These are phyloP conservation scores for Sericinus montela DNA, from an alignment of 2,888 invertebrate genomes.

Conservation along the genomic window DNA sequence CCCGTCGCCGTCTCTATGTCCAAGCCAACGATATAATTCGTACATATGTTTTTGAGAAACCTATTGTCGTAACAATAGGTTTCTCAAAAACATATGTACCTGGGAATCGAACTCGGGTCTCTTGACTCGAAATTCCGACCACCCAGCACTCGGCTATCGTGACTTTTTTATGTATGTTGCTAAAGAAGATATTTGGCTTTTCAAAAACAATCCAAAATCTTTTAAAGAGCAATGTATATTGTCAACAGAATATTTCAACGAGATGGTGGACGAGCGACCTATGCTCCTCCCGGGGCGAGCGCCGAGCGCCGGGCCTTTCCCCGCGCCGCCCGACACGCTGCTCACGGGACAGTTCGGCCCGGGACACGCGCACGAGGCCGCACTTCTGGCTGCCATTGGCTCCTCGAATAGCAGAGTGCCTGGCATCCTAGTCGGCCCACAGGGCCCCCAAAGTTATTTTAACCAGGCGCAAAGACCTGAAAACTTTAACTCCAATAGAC, in stretches of 20 bases:
- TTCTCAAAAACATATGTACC: too few relatives aligned
- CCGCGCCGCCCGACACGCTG: slow-evolving; percentile 31
- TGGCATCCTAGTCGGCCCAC: slow-evolving; percentile 56
- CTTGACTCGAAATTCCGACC: too few relatives aligned
- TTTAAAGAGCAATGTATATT: too few relatives aligned
- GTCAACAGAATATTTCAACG: slow-evolving; percentile 57
- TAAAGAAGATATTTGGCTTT: too few relatives aligned
- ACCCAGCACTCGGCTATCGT: too few relatives aligned
- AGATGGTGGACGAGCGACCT: slow-evolving; percentile 54
- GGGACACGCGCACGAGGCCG: slow-evolving; percentile 26
- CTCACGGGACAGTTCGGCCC: slow-evolving; percentile 29
- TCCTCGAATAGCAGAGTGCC: slow-evolving; percentile 18
- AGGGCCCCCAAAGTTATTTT: slow-evolving; percentile 29
- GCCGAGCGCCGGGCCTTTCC: slow-evolving; percentile 34
- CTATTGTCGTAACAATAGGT: too few relatives aligned
- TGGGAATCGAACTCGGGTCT: too few relatives aligned
- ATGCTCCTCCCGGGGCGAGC: slow-evolving; percentile 44
- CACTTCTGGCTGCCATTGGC: slow-evolving; percentile 23
- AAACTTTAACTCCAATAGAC: neutral
- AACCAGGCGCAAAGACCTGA: neutral
- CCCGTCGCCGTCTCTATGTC: too few relatives aligned
- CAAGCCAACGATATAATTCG: too few relatives aligned
- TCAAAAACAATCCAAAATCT: too few relatives aligned
- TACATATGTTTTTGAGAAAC: too few relatives aligned
- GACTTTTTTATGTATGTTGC: too few relatives aligned